phyloP scores from a whole-genome alignment of 2,797 vertebrate genomes.

The Lepilemur septentrionalis region DNA sequence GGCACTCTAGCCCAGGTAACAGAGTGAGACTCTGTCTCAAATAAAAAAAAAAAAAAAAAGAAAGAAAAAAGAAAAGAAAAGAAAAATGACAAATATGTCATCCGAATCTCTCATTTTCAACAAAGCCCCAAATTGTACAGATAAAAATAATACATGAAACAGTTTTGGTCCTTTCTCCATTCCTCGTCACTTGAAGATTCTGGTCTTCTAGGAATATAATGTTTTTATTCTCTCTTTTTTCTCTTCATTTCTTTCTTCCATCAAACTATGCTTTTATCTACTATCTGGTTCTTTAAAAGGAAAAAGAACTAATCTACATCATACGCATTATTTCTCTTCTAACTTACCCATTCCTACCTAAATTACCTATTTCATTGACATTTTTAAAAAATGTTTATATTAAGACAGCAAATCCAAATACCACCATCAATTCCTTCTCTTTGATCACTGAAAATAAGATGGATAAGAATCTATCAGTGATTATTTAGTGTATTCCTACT shows the following conservation, averaged over 20 bases:
- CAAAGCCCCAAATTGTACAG: not conserved
- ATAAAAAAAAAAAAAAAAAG: too few species aligned
- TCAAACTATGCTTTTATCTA: not conserved
- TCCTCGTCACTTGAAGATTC: not conserved
- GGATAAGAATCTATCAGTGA: not conserved
- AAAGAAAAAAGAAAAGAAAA: too few species aligned
- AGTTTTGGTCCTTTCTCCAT: not conserved
- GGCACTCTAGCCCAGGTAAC: too few species aligned
- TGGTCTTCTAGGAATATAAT: not conserved
- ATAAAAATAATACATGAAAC: not conserved
- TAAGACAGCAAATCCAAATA: slow-evolving; percentile 21
- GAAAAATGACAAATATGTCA: not conserved
- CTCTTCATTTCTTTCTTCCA: not conserved
- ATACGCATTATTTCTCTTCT: not conserved
- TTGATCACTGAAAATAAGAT: not conserved
- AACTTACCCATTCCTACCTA: not conserved
- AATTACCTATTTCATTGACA: not conserved
- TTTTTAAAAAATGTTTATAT: not conserved
- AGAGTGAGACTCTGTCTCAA: too few species aligned
- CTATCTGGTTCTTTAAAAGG: not conserved
- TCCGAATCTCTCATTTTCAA: not conserved
- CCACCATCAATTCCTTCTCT: not conserved
- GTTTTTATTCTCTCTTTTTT: not conserved
- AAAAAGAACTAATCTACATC: not conserved
- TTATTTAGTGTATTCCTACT: not conserved